Base-by-base conservation (phyloP, 1,140 invertebrate genomes). In the Pseudomyrmex gracilis region DNA sequence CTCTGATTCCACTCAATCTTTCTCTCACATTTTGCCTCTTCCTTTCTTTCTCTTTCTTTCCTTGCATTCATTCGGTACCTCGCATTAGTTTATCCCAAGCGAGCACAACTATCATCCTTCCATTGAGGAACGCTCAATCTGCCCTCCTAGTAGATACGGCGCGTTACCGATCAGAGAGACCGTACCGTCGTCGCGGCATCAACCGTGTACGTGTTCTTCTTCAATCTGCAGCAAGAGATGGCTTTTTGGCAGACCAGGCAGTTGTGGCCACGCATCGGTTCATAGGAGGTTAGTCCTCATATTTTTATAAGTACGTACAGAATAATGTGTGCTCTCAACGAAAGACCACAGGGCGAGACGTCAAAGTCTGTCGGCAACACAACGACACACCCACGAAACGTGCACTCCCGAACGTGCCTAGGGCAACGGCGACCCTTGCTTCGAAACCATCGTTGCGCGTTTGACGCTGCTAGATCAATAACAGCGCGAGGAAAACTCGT, bases 401-500 rank as follows among this genome's bases (percentile, higher is more conserved):
- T 89, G 84, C 57, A 89, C 43, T 43, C 13, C 82, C 9, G 45
- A 70, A 60, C 5, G 78, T 77, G 87, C 87, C 49, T 49, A 61
- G 53, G 88, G 90, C 87, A 90, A 90, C 90, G 90, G 90, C 89
- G 90, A 92, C 87, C 87, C 85, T 90, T 43, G 49, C 61, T 20
- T 92, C 88, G 88, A 91, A 91, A 83, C 90, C 87, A 34, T 34
- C 34, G 34, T 5, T 5, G 34, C 34, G 87, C 83, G 15, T 71
- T 82, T 45, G 70, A 78, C 68, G 83, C 91, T 89, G 90, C 90
- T 91, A 93, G 91, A 93, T 93, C 92, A 93, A 93, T 92, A 93
- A 92, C 86, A 88, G 71, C 78, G 83, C 88, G 78, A 86, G 82
- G 87, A 91, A 87, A 91, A 91, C 88, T 55, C 66, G 45, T 66